Conservation (phyloP, 2,888 invertebrate species). For the Acanthoscelides obtectus region DNA sequence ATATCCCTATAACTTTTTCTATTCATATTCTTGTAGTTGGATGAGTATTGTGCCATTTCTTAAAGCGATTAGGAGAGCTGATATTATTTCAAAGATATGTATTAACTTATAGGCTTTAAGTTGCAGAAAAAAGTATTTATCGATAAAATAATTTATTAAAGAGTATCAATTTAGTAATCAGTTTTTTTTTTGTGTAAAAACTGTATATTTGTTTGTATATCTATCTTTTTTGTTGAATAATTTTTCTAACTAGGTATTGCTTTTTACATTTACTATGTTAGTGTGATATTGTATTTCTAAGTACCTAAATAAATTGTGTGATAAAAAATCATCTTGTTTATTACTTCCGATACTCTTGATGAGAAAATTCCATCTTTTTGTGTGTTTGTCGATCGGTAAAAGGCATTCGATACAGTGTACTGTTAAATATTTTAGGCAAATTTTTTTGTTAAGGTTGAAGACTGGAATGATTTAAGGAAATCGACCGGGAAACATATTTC, state of each 20-base stretch:
- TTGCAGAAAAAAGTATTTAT: background rate
- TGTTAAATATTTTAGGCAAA: too few relatives aligned
- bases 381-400: too few relatives aligned
- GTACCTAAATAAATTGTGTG: slow-evolving; percentile 34
- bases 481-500: too few relatives aligned
- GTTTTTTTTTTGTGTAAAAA: slow-evolving; percentile 17
- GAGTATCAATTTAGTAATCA: background rate
- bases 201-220: slow-evolving; percentile 22
- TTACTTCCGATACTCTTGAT: too few relatives aligned
- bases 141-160: background rate
- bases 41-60: slow-evolving; percentile 12
- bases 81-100: slow-evolving; percentile 3
- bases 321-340: slow-evolving; percentile 19
- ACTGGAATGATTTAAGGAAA: too few relatives aligned
- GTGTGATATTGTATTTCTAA: slow-evolving; percentile 33
- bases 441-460: too few relatives aligned
- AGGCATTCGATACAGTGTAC: too few relatives aligned
- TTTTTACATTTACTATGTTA: slow-evolving; percentile 30
- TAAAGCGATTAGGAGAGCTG: background rate
- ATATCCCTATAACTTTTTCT: background rate
- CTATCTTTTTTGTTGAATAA: slow-evolving; percentile 18
- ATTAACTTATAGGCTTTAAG: slow-evolving; percentile 1
- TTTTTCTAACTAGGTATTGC: slow-evolving; percentile 23
- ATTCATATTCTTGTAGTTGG: background rate
- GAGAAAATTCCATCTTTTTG: too few relatives aligned